phyloP scores from a whole-genome alignment of 2,888 invertebrate species.

The Troglohyphantes excavatus region DNA sequence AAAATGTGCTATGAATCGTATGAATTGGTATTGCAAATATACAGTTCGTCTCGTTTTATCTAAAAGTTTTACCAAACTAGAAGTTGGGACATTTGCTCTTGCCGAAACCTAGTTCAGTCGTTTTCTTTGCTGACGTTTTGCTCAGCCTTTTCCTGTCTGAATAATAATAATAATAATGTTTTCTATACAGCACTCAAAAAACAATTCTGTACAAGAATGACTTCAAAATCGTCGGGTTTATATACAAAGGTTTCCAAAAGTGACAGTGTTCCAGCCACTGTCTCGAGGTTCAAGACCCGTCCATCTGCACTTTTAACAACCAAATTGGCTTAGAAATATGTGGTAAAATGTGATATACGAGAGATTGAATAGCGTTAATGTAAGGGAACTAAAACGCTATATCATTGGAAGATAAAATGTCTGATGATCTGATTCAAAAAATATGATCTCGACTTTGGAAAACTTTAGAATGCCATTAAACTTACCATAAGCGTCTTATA shows the following conservation, averaged over 20 bases:
- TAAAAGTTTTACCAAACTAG: neutral
- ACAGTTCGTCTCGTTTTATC: neutral
- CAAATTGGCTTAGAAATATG: neutral
- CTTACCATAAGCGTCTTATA: too few species aligned
- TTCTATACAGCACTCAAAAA: conserved; percentile 69
- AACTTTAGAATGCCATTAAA: too few species aligned
- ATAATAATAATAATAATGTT: conserved; percentile 27
- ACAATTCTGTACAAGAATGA: conserved; percentile 63
- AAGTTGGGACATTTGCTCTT: neutral
- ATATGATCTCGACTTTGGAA: too few species aligned
- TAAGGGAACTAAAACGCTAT: neutral
- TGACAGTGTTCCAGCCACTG: conserved; percentile 72
- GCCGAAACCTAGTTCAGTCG: neutral
- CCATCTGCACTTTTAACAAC: neutral
- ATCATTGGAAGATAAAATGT: neutral
- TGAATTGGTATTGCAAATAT: neutral
- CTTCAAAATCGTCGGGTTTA: conserved; percentile 44
- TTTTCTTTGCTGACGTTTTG: neutral
- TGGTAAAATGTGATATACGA: neutral
- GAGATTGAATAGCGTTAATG: neutral
- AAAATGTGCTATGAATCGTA: neutral
- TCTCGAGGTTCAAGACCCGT: conserved; percentile 18
- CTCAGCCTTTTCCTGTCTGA: neutral
- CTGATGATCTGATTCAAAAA: neutral
- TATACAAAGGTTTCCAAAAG: conserved; percentile 52